These are phyloP conservation scores for Cataglyphis albicans DNA, from an alignment of 2,888 invertebrate species.

Conservation along the genomic window DNA sequence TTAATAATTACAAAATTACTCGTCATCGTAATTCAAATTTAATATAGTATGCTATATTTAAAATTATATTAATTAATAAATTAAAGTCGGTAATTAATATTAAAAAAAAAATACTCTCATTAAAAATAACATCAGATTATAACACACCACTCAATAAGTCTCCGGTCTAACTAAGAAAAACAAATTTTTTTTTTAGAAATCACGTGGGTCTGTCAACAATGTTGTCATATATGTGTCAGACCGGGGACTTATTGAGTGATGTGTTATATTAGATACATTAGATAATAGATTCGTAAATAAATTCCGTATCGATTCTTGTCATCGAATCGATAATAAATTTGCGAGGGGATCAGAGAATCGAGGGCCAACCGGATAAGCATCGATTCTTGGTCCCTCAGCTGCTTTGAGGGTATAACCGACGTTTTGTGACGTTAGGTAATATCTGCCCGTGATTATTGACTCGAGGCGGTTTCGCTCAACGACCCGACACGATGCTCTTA, in stretches of 20 bases:
- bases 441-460: slow-evolving; percentile 53
- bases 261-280: neutral
- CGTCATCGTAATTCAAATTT: neutral
- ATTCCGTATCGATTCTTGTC: neutral
- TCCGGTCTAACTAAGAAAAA: no score
- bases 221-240: no score
- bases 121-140: neutral
- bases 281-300: slow-evolving; percentile 5
- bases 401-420: slow-evolving; percentile 35
- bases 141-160: no score
- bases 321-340: slow-evolving; percentile 28
- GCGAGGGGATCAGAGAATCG: neutral
- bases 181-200: no score
- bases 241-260: no score
- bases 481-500: slow-evolving; percentile 35
- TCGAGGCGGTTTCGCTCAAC: slow-evolving; percentile 41
- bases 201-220: no score
- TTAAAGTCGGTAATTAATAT: neutral
- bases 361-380: slow-evolving; percentile 24
- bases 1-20: neutral
- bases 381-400: neutral
- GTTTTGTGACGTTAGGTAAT: slow-evolving; percentile 47
- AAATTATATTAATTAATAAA: neutral
- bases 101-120: neutral
- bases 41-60: no score